Conservation (phyloP, 2,113 vertebrate species). For the Limnothrissa miodon region DNA sequence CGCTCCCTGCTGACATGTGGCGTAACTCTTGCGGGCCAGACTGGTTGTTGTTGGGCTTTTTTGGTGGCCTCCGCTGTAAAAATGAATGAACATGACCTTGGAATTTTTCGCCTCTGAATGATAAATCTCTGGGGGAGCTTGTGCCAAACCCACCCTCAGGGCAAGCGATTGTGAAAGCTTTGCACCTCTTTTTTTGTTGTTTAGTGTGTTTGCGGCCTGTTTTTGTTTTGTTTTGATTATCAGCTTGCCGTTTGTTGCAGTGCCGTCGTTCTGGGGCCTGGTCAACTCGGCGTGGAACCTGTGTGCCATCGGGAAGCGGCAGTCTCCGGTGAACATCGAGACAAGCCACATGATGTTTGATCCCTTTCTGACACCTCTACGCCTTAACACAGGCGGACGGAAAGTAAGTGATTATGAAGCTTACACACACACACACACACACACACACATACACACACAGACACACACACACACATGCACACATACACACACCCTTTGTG, state of each 20-base stretch:
- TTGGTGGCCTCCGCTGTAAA: background rate
- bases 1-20: background rate
- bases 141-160: background rate
- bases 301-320: conserved; percentile 85
- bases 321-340: conserved; percentile 88
- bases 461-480: background rate
- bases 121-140: background rate
- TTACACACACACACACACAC: background rate
- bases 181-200: background rate
- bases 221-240: background rate
- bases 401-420: conserved; percentile 73
- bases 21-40: background rate
- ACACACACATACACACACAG: background rate
- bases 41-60: conserved; percentile 1
- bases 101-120: background rate
- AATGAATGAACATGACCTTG: conserved; percentile 14
- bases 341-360: conserved; percentile 92
- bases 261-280: conserved; percentile 91
- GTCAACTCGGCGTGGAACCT: conserved; percentile 93
- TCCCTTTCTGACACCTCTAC: conserved; percentile 83
- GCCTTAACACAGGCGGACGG: conserved; percentile 82
- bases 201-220: background rate
- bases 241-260: conserved; percentile 56
- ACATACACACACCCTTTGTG: background rate
- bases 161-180: background rate